Conservation (phyloP, 2,888 invertebrate species). For the Caenorhabditis drosophilae region DNA sequence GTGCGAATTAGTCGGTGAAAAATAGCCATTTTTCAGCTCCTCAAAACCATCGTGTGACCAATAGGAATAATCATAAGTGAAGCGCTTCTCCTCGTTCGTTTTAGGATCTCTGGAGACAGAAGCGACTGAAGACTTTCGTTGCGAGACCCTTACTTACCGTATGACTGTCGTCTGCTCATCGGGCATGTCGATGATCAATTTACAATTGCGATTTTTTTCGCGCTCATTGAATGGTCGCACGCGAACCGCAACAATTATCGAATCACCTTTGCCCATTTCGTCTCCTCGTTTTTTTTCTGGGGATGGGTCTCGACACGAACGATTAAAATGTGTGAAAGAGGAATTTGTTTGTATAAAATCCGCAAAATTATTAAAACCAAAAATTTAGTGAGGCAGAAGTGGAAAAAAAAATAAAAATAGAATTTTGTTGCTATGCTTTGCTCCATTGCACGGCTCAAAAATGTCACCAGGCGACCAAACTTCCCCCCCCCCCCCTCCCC, state of each 20-base stretch:
- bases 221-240: conserved; percentile 74
- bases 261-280: conserved; percentile 69
- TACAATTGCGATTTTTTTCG: conserved; percentile 72
- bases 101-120: conserved; percentile 71
- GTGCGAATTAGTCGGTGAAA: conserved; percentile 69
- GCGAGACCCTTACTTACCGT: conserved; percentile 21
- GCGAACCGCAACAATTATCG: conserved; percentile 73
- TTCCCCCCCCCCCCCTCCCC: too few relatives aligned
- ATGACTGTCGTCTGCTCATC: conserved; percentile 70
- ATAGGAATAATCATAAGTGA: conserved; percentile 74
- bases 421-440: too few relatives aligned
- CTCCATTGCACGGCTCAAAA: too few relatives aligned
- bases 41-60: conserved; percentile 75
- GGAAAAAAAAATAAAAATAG: too few relatives aligned
- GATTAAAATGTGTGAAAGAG: too few relatives aligned
- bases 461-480: too few relatives aligned
- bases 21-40: conserved; percentile 71
- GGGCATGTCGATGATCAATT: conserved; percentile 71
- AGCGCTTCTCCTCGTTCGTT: conserved; percentile 70
- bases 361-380: too few relatives aligned
- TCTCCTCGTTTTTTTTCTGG: too few relatives aligned
- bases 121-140: too few relatives aligned
- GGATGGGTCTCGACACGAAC: too few relatives aligned
- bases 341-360: too few relatives aligned
- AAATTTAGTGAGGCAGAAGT: too few relatives aligned